These are phyloP conservation scores for Nymphalis io DNA, from an alignment of 1,140 invertebrate species.

Conservation along the genomic window DNA sequence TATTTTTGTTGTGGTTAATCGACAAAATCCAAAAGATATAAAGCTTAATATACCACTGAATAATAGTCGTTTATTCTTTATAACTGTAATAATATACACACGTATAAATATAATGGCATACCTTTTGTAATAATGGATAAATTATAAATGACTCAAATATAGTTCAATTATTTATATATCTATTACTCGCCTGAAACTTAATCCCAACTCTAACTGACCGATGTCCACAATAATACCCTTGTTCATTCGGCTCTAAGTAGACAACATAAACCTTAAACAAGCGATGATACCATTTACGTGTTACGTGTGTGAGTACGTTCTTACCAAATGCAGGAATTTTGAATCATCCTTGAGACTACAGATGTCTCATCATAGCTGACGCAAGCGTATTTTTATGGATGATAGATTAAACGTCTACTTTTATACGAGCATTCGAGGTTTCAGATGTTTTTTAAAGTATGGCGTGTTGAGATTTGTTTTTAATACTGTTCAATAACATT, in stretches of 20 bases:
- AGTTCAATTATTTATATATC: too few relatives aligned
- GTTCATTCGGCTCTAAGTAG: background rate
- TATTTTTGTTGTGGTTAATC: too few relatives aligned
- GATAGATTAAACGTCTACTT: conserved; percentile 24
- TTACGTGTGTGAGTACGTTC: conserved; percentile 25
- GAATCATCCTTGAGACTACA: conserved; percentile 41
- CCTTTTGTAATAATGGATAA: too few relatives aligned
- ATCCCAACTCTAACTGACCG: too few relatives aligned
- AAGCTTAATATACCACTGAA: too few relatives aligned
- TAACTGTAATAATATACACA: too few relatives aligned
- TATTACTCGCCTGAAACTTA: too few relatives aligned
- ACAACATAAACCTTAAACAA: background rate
- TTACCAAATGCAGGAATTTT: conserved; percentile 34
- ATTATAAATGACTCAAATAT: too few relatives aligned
- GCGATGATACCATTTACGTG: conserved; percentile 8
- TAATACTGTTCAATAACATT: background rate
- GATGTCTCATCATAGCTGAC: conserved; percentile 33
- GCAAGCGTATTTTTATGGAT: conserved; percentile 38
- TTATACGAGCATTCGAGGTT: conserved; percentile 5
- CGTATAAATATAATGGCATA: too few relatives aligned
- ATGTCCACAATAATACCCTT: conserved; percentile 1
- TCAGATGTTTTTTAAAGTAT: background rate
- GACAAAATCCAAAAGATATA: too few relatives aligned
- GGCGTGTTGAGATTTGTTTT: background rate
- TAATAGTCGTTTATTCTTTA: too few relatives aligned